Evolutionary conservation across 2,113 vertebrate species (phyloP).

Genomic region (Paraplagusia blochii): DNA sequence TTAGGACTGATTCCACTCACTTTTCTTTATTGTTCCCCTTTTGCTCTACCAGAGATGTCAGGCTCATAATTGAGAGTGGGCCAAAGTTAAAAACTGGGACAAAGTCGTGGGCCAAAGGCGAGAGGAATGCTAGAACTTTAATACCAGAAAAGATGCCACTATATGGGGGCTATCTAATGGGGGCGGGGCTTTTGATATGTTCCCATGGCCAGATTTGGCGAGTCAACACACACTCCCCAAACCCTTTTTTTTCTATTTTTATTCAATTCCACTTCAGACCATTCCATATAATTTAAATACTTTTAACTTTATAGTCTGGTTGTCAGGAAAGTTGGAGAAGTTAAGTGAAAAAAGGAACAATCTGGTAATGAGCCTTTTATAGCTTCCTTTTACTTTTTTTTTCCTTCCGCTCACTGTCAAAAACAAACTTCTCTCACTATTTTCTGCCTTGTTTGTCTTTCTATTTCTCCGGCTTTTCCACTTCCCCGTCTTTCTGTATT

Average conservation of each 20-base stretch:
- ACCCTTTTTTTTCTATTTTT: conserved; percentile 54
- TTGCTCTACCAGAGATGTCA: too few relatives aligned
- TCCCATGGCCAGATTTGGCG: too few relatives aligned
- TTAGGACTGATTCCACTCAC: neutral
- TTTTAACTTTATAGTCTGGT: conserved; percentile 50
- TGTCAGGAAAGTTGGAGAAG: conserved; percentile 14
- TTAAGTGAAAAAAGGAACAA: conserved; percentile 5
- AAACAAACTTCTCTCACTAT: conserved; percentile 19
- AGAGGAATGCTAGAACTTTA: too few relatives aligned
- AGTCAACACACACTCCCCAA: too few relatives aligned
- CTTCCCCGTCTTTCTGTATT: conserved; percentile 30
- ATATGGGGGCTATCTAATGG: too few relatives aligned
- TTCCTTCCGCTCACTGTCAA: conserved; percentile 20
- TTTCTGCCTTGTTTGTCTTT: neutral
- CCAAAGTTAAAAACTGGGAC: too few relatives aligned
- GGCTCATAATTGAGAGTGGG: too few relatives aligned
- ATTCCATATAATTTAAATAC: conserved; percentile 60
- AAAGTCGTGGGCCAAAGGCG: too few relatives aligned
- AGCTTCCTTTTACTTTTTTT: conserved; percentile 17
- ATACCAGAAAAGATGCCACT: too few relatives aligned
- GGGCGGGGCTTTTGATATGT: too few relatives aligned
- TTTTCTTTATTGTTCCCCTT: too few relatives aligned
- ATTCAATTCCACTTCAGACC: conserved; percentile 40
- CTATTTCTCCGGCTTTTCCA: conserved; percentile 5
- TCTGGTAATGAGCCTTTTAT: conserved; percentile 39